A percentile compares a stretch with the other conserved stretches of the same genome.
These are phyloP conservation scores for Drosophila equinoxialis DNA, from an alignment of 1,140 invertebrate species.

Conservation along the genomic window DNA sequence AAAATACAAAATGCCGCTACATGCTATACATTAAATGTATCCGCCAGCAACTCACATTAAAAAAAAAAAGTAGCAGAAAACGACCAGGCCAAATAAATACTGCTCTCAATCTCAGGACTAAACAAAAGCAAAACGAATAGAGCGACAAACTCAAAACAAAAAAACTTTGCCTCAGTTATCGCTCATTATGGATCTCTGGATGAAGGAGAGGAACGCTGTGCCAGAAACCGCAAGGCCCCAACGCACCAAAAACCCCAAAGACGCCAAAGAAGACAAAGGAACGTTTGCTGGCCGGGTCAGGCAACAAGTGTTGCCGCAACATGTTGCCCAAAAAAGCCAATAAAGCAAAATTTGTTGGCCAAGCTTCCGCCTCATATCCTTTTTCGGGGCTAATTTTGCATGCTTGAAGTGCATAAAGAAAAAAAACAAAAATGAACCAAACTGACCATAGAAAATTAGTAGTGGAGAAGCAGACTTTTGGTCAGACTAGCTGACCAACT, in stretches of 20 bases:
- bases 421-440: conserved; percentile 33
- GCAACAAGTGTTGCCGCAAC: conserved; percentile 70
- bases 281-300: conserved; percentile 14
- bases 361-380: conserved; percentile 72
- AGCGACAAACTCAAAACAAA: conserved; percentile 26
- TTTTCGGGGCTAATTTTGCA: conserved; percentile 62
- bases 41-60: conserved; percentile 62
- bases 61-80: conserved; percentile 37
- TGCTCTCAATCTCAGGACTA: conserved; percentile 75
- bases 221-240: conserved; percentile 9
- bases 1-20: conserved; percentile 68
- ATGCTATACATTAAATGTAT: conserved; percentile 58
- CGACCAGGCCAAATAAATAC: conserved; percentile 40
- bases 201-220: conserved; percentile 56
- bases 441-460: conserved; percentile 58
- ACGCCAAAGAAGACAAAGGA: conserved; percentile 50
- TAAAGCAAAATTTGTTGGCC: conserved; percentile 34
- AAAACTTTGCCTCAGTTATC: conserved; percentile 59
- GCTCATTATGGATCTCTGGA: conserved; percentile 77
- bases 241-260: conserved; percentile 36
- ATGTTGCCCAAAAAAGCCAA: conserved; percentile 40
- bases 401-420: conserved; percentile 35
- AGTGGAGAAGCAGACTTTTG: conserved; percentile 17
- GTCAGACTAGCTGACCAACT: conserved; percentile 24
- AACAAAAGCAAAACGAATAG: conserved; percentile 62